Percentiles rank a stretch among this genome's conserved stretches.
phyloP scores from a whole-genome alignment of 2,888 invertebrate genomes.

The Nasonovia ribisnigri region DNA sequence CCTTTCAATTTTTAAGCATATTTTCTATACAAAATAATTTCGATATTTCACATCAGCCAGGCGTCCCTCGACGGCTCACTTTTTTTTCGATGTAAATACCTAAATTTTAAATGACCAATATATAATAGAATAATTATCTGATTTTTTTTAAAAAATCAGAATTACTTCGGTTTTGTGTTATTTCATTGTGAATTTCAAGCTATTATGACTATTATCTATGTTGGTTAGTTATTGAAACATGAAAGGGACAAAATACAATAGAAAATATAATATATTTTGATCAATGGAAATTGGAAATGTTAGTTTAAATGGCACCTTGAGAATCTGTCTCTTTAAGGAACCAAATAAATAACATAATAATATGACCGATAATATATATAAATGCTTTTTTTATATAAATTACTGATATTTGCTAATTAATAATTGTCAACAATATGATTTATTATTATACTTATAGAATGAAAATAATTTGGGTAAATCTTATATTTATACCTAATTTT shows the following conservation, averaged over 20 bases:
- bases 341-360: neutral
- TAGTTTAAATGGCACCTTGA: neutral
- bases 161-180: neutral
- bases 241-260: neutral
- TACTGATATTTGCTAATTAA: neutral
- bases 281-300: neutral
- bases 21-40: no score
- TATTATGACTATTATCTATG: neutral
- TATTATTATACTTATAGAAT: neutral
- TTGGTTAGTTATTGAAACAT: neutral
- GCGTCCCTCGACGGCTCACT: no score
- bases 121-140: neutral
- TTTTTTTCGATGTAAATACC: neutral
- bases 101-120: neutral
- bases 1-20: no score
- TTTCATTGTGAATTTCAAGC: neutral
- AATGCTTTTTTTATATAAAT: neutral
- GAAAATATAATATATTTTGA: neutral
- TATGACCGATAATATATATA: neutral
- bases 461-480: neutral
- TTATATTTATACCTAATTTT: neutral
- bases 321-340: neutral
- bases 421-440: neutral
- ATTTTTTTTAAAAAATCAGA: neutral
- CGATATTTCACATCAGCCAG: no score